Conservation (phyloP, 1,140 invertebrate genomes). For the Drosophila pachea region DNA sequence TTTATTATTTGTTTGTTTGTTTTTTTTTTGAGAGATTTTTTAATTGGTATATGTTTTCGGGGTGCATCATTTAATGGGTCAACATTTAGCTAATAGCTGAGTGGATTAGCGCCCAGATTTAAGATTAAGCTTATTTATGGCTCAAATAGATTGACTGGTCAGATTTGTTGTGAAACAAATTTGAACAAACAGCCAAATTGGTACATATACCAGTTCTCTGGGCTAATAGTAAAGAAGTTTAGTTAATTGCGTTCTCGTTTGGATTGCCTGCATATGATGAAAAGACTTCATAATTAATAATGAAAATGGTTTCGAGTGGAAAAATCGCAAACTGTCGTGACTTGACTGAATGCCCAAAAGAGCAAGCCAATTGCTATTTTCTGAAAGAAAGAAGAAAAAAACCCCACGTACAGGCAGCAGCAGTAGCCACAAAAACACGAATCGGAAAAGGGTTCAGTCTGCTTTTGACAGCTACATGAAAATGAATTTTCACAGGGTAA, state of each 20-base stretch:
- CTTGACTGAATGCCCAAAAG: constrained; percentile 54
- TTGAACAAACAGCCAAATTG: constrained; percentile 16
- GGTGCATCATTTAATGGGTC: constrained; percentile 60
- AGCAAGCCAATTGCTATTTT: constrained; percentile 60
- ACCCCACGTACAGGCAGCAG: background rate
- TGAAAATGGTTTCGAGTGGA: constrained; percentile 54
- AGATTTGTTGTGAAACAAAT: constrained; percentile 47
- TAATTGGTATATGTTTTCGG: constrained; percentile 19
- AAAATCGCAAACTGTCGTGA: constrained; percentile 70
- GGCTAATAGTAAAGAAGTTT: constrained; percentile 2
- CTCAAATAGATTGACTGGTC: constrained; percentile 47
- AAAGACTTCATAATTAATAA: constrained; percentile 60
- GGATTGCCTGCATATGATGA: constrained; percentile 24
- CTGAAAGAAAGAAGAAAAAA: background rate
- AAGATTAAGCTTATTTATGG: constrained; percentile 34
- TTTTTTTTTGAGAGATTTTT: constrained; percentile 19
- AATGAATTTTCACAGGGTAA: constrained; percentile 63
- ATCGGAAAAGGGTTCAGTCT: constrained; percentile 46
- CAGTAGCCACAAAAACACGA: background rate
- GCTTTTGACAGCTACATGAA: constrained; percentile 67
- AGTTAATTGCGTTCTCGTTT: too few species aligned
- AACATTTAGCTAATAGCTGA: constrained; percentile 29
- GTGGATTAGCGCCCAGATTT: constrained; percentile 19
- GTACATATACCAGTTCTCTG: constrained; percentile 6
- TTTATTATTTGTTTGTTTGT: constrained; percentile 51